Evolutionary conservation across 64 coral and sea anemone genomes (phyloP).

Genomic region (Astreopora myriophthalma): DNA sequence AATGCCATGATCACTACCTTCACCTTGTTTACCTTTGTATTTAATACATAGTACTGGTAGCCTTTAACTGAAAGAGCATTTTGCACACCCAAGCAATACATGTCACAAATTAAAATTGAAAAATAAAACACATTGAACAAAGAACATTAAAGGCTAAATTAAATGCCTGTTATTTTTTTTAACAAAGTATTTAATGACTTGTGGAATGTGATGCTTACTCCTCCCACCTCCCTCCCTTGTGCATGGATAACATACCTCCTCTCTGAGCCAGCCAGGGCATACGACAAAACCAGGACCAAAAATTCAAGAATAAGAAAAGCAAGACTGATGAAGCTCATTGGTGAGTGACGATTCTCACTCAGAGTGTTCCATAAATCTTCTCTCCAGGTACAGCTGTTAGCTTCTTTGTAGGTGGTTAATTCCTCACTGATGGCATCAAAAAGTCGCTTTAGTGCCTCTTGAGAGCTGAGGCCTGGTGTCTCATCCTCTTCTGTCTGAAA

Average conservation of each 20-base stretch:
- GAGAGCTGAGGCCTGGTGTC: slow-evolving; percentile 68
- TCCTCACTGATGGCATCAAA: slow-evolving; percentile 73
- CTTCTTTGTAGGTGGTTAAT: slow-evolving; percentile 49
- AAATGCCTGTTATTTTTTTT: too few species aligned
- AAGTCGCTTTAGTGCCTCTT: slow-evolving; percentile 86
- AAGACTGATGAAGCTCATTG: slow-evolving; percentile 84
- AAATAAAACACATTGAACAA: too few species aligned
- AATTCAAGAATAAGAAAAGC: slow-evolving; percentile 75
- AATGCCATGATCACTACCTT: too few species aligned
- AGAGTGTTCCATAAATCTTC: slow-evolving; percentile 80
- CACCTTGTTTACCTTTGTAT: too few species aligned
- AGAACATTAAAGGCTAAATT: too few species aligned
- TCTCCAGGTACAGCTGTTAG: slow-evolving; percentile 56
- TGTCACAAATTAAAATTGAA: too few species aligned
- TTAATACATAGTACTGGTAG: too few species aligned
- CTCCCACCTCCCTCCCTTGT: too few species aligned
- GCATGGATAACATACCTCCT: background rate
- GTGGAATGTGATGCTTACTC: too few species aligned
- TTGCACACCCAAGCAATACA: too few species aligned
- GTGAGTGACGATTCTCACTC: slow-evolving; percentile 60
- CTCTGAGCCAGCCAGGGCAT: slow-evolving; percentile 23
- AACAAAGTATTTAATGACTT: too few species aligned
- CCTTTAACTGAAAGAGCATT: too few species aligned
- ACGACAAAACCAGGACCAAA: slow-evolving; percentile 73
- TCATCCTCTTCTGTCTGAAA: slow-evolving; percentile 32